phyloP scores from a whole-genome alignment of 2,888 invertebrate genomes.

The Nasonovia ribisnigri region DNA sequence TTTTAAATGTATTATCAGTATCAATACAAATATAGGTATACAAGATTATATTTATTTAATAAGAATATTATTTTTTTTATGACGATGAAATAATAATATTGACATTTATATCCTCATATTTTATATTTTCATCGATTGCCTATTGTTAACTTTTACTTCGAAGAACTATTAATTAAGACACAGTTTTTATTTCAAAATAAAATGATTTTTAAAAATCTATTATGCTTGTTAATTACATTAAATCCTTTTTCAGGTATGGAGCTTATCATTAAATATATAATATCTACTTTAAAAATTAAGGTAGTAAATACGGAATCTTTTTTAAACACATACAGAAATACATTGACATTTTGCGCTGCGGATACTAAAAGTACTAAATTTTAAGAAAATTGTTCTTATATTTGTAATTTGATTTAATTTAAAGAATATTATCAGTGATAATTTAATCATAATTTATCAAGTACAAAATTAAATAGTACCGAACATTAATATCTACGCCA shows the following conservation, averaged over 20 bases:
- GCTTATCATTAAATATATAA: not conserved
- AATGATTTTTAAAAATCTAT: not conserved
- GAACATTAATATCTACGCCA: not conserved
- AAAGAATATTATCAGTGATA: not conserved
- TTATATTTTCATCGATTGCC: not conserved
- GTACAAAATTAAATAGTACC: not conserved
- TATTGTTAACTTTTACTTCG: not conserved
- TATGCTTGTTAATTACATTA: not conserved
- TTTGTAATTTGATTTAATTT: not conserved
- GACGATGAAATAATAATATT: not conserved
- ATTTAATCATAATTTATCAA: too few species aligned
- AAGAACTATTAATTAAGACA: not conserved
- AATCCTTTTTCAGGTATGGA: not conserved
- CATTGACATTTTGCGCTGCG: not conserved
- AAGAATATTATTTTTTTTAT: not conserved
- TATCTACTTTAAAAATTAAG: not conserved
- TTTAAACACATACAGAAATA: not conserved
- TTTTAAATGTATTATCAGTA: not conserved
- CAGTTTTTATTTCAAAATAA: not conserved
- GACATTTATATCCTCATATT: not conserved
- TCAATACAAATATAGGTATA: not conserved
- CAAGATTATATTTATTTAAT: not conserved
- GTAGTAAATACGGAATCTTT: not conserved
- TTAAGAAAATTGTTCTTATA: not conserved
- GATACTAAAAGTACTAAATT: not conserved